A percentile compares a stretch with the other conserved stretches of the same genome.
phyloP scores from a whole-genome alignment of 2,888 invertebrate genomes.

The Meiosimyza decipiens region DNA sequence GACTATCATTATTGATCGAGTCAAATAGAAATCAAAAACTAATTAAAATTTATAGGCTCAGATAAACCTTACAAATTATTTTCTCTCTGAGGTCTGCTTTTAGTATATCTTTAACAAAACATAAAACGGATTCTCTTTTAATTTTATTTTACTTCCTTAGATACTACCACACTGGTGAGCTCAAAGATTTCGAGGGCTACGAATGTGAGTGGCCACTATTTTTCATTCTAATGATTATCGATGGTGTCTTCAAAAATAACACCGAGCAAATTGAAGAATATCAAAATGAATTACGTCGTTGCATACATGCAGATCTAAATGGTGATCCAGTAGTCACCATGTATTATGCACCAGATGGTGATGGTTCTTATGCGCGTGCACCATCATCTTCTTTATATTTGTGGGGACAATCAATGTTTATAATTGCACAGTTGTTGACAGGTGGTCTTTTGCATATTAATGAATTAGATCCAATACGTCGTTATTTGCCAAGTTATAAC shows the following conservation, averaged over 20 bases:
- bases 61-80: no score
- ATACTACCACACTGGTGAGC: slow-evolving; percentile 90
- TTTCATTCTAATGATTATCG: slow-evolving; percentile 94
- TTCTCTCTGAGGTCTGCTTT: no score
- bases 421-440: slow-evolving; percentile 91
- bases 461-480: slow-evolving; percentile 94
- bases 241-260: slow-evolving; percentile 89
- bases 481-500: slow-evolving; percentile 96
- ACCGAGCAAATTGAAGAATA: slow-evolving; percentile 94
- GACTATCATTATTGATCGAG: no score
- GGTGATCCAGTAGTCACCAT: slow-evolving; percentile 95
- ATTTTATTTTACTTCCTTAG: slow-evolving; percentile 57
- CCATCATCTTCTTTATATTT: slow-evolving; percentile 76
- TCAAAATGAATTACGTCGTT: slow-evolving; percentile 82
- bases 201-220: slow-evolving; percentile 99
- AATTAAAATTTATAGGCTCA: no score
- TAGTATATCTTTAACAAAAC: background rate
- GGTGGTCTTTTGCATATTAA: slow-evolving; percentile 90
- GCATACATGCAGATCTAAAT: slow-evolving; percentile 83
- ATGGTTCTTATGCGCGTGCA: slow-evolving; percentile 64
- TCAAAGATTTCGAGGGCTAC: slow-evolving; percentile 94
- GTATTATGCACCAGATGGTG: slow-evolving; percentile 75
- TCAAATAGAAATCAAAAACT: no score
- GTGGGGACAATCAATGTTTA: slow-evolving; percentile 97
- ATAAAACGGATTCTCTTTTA: background rate